Base-by-base conservation (phyloP, 1,140 invertebrate genomes). In the Drosophila athabasca region DNA sequence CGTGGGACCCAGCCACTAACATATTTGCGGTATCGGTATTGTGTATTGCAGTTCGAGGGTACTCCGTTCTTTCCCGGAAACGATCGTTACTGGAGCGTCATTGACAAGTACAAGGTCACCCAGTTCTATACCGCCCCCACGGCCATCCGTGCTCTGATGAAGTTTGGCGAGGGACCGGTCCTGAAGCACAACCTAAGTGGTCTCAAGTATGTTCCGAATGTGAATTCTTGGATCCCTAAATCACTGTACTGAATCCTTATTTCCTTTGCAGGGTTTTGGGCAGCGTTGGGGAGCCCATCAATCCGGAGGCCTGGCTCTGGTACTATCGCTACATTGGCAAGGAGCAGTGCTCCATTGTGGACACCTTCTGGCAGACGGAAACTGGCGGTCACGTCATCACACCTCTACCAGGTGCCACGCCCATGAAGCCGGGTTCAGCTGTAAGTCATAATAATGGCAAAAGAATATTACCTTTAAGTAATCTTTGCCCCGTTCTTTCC, bases 341-440 rank as follows among this genome's bases (percentile, higher is more conserved):
- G 57, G 94, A 94, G 50, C 95, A 94, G 60, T 97, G 96, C 90
- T 97, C 97, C 50, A 97, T 99, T 88, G 97, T 97, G 0, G 99
- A 99, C 88, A 99, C 99, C 1, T 99, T 98, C 92, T 99, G 98
- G 98, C 98, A 99, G 92, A 99, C 99, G 1, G 98, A 99, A 94
- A 99, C 98, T 22, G 98, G 98, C 8, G 97, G 97, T 2, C 97
- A 98, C 93, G 97, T 99, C 1, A 94, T 99, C 2, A 99, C 98
- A 45, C 97, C 98, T 29, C 92, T 99, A 26, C 99, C 99, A 24
- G 98, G 97, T 31, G 97, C 96, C 11, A 98, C 97, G 8, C 96
- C 97, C 6, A 97, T 98, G 94, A 99, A 99, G 93, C 98, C 98
- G 3, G 98, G 98, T 53, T 97, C 98, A 62, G 98, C 98, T 71